phyloP scores from a whole-genome alignment of 2,113 vertebrate species.

The Spilogale gracilis region DNA sequence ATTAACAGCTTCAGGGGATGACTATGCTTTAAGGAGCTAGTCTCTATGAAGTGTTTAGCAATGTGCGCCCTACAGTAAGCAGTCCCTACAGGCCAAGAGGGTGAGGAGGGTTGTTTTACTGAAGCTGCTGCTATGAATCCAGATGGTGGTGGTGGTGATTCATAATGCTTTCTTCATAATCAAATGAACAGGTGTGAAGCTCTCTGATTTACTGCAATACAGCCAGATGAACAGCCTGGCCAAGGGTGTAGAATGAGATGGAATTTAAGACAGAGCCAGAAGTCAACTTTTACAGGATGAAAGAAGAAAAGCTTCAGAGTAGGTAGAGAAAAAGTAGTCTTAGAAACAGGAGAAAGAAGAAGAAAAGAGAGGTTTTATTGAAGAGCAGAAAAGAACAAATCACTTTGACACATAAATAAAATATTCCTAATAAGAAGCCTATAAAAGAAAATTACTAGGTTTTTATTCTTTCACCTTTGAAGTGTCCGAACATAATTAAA shows the following conservation, averaged over 20 bases:
- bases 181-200: neutral
- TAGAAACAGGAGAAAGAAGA: neutral
- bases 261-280: neutral
- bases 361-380: neutral
- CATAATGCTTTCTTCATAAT: neutral
- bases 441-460: neutral
- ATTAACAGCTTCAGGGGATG: neutral
- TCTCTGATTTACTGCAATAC: neutral
- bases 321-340: neutral
- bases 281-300: neutral
- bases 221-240: neutral
- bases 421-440: neutral
- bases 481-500: neutral
- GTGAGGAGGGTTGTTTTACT: neutral
- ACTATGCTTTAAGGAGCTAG: neutral
- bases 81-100: neutral
- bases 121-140: neutral
- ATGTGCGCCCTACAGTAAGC: neutral
- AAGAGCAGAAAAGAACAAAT: neutral
- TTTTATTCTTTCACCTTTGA: neutral
- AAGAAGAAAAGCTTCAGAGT: neutral
- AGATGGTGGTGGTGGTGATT: neutral
- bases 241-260: neutral
- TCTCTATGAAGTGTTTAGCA: neutral
- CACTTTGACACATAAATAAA: neutral